Conservation (phyloP, 2,113 vertebrate genomes). For the Sphaerodactylus townsendi region DNA sequence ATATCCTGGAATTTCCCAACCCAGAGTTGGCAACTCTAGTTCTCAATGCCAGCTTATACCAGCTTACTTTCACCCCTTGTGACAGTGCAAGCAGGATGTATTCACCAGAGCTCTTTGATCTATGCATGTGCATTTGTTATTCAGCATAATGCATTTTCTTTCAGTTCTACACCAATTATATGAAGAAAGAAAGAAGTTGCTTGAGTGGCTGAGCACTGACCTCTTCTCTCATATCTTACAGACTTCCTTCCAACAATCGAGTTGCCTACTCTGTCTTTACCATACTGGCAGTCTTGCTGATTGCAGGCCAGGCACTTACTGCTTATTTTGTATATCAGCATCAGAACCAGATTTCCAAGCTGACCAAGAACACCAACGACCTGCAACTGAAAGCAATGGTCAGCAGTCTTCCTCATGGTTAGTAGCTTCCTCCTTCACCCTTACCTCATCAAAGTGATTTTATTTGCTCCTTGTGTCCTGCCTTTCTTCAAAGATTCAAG, state of each 20-base stretch:
- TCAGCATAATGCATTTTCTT: background rate
- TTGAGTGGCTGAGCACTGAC: background rate
- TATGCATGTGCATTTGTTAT: background rate
- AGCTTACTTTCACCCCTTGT: too few species aligned
- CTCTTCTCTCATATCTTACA: background rate
- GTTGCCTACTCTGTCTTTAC: conserved; percentile 78
- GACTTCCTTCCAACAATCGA: conserved; percentile 65
- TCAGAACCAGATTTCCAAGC: conserved; percentile 77
- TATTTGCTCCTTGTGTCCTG: too few species aligned
- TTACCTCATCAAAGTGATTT: too few species aligned
- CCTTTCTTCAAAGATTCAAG: too few species aligned
- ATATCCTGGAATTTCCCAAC: too few species aligned
- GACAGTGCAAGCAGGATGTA: background rate
- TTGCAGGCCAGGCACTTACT: conserved; percentile 88
- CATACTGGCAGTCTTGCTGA: conserved; percentile 83
- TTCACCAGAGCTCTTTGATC: background rate
- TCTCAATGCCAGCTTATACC: too few species aligned
- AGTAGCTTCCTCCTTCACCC: conserved; percentile 29
- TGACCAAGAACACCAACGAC: conserved; percentile 75
- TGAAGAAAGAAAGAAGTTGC: too few species aligned
- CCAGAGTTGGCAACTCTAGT: too few species aligned
- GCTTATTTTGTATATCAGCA: conserved; percentile 86
- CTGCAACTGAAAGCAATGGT: conserved; percentile 78
- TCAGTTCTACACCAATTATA: background rate
- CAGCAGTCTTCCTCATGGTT: conserved; percentile 73